Evolutionary conservation across 1,140 invertebrate genomes (phyloP), one percentile per base, ranked within the genome.

Genomic region (Polyergus mexicanus): DNA sequence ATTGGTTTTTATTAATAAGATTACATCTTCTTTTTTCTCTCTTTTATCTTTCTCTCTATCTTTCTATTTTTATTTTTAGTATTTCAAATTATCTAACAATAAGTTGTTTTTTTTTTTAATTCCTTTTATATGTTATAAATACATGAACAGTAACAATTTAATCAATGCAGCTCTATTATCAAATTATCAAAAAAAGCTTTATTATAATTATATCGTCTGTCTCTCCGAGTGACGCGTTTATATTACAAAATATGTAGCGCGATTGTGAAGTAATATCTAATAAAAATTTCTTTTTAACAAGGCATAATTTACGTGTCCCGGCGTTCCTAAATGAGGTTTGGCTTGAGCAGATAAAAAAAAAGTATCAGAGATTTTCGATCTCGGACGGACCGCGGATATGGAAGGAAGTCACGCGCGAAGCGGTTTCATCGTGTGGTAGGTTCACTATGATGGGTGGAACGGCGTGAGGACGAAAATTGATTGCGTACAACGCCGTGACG

Each of bases 401-500:
- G 84, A 60, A 35, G 63, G n/a, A 66, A 85, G 84, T 85, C 84
- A 85, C 84, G 47, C 47, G 47, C 47, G 75, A 83, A 85, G 51
- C 75, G 32, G 19, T 81, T 85, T 69, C 76, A 58, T 60, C 54
- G 25, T 28, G 68, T 19, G 56, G 56, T 44, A n/a, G 16, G 38
- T 54, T 19, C 60, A 32, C 28, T 19, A 10, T 66, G 88, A 86
- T 54, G 69, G 54, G 77, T 68, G 71, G 60, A 65, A 69, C 62
- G 76, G 38, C 44, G 35, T 38, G 77, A 74, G 85, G 25, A n/a
- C 28, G 84, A 62, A 80, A 89, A 63, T 83, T 69, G 87, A 89
- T 86, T 69, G 41, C 28, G 72, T 74, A 84, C 86, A 77, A 84
- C 65, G 65, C 76, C 65, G 80, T 51, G 86, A 86, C 75, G 76